Evolutionary conservation across 2,113 vertebrate species (phyloP).

Genomic region (Synchiropus splendidus): DNA sequence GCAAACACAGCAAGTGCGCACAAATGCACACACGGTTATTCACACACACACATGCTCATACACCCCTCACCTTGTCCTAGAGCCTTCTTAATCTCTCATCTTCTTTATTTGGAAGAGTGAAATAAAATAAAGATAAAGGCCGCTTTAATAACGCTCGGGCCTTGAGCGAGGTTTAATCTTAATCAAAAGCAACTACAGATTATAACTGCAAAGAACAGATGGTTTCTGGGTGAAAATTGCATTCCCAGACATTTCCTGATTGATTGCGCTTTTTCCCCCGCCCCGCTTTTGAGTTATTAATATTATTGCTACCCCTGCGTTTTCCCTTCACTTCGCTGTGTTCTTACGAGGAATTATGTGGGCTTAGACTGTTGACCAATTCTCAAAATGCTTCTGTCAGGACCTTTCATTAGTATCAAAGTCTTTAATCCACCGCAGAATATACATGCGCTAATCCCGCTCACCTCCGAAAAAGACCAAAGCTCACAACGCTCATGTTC

Average conservation of each 20-base stretch:
- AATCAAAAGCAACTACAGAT: constrained; percentile 58
- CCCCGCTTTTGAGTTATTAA: constrained; percentile 25
- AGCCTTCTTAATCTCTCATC: constrained; percentile 31
- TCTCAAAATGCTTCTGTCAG: constrained; percentile 24
- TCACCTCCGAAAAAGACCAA: constrained; percentile 30
- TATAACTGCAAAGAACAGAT: constrained; percentile 54
- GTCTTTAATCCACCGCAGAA: constrained; percentile 56
- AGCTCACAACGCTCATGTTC: constrained; percentile 34
- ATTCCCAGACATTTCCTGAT: constrained; percentile 49
- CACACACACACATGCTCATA: constrained; percentile 8
- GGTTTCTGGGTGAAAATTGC: constrained; percentile 48
- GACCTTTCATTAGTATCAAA: constrained; percentile 49
- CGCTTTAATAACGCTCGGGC: constrained; percentile 30
- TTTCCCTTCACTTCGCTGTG: constrained; percentile 21
- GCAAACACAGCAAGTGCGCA: constrained; percentile 30
- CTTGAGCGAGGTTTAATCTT: constrained; percentile 41
- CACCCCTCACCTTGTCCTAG: constrained; percentile 43
- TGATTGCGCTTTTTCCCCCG: constrained; percentile 29
- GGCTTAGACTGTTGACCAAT: constrained; percentile 60
- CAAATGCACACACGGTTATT: constrained; percentile 3
- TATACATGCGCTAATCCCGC: constrained; percentile 49
- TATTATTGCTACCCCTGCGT: constrained; percentile 34
- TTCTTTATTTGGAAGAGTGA: constrained; percentile 37
- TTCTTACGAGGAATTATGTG: constrained; percentile 59
- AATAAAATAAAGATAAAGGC: constrained; percentile 9